These are phyloP conservation scores for Vanessa atalanta DNA, from an alignment of 1,140 invertebrate genomes.

Conservation along the genomic window DNA sequence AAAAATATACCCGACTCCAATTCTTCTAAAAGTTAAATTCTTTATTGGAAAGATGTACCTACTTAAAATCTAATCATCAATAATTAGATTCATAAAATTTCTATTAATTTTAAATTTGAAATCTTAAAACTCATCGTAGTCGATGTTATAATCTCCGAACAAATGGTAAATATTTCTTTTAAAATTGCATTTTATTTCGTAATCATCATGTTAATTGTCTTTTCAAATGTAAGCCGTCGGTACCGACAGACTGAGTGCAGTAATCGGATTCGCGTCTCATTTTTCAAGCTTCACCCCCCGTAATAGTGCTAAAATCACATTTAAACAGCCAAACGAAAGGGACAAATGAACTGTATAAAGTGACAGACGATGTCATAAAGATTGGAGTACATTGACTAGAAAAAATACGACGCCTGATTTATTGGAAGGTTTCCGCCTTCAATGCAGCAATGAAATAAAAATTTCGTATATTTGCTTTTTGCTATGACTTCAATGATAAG, in stretches of 20 bases:
- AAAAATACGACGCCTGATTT: not conserved
- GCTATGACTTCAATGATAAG: too few species aligned
- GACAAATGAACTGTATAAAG: constrained; percentile 35
- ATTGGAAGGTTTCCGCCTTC: not conserved
- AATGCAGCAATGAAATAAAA: not conserved
- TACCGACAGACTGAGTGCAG: constrained; percentile 12
- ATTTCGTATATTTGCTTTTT: not conserved
- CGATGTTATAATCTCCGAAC: not conserved
- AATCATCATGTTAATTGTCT: constrained; percentile 20
- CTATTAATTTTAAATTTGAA: too few species aligned
- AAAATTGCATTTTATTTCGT: constrained; percentile 10
- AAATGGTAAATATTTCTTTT: not conserved
- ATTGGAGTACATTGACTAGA: constrained; percentile 9
- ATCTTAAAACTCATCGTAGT: too few species aligned
- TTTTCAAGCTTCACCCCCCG: constrained; percentile 48
- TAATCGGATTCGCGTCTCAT: constrained; percentile 52
- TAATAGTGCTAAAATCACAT: constrained; percentile 61
- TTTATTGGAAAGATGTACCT: too few species aligned
- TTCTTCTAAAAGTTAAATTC: too few species aligned
- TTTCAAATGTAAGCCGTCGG: constrained; percentile 10
- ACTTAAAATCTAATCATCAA: too few species aligned
- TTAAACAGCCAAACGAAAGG: constrained; percentile 41
- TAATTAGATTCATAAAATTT: too few species aligned
- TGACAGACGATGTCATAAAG: constrained; percentile 18
- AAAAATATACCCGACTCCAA: too few species aligned